Base-by-base conservation (phyloP, 23 tunicate genomes). In the Oikopleura dioica region DNA sequence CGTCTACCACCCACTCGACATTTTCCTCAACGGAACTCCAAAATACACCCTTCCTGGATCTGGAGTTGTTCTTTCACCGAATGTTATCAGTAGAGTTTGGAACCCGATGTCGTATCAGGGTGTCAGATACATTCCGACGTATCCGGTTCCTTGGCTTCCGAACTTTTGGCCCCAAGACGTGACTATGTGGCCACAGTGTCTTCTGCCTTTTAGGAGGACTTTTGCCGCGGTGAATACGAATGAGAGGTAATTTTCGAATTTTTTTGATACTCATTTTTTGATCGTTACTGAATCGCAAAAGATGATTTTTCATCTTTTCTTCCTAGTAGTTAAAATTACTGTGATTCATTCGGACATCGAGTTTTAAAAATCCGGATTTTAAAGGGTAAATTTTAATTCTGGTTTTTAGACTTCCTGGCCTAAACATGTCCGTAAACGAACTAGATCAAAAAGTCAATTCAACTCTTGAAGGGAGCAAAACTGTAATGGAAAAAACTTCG, bases 111-210 rank as follows among this genome's bases (percentile, higher is more conserved):
- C 72, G 33, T 63, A 63, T 63, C 72, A 63, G 33, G 72, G 72
- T 31, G 72, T 63, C 5, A 23, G 72, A 2, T 63, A 63, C 72
- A 16, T 63, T 16, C 72, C 72, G 5, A 63, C 72, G 26, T 63
- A 12, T 63, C 72, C 72, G 29, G 72, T 63, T 23, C 72, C 72
- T 63, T 63, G 72, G 72, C 72, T 63, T 12, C 72, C 72, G 4
- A 24, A 21, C 30, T 63, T 12, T 31, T 63, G 72, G 72, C 72
- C 72, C 30, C 29, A 63, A 12, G 72, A 63, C 33, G 72, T 63
- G 30, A 63, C 72, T 12, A 24, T 63, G 33, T 63, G 72, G 72
- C 72, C 72, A 2, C 72, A 63, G 33, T 63, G 2, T 28, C 72
- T 63, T 2, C 33, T 63, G 72, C 72, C 72, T 2, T 63, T 63